Base-by-base conservation (phyloP, 2,797 vertebrate species). In the Arremon brunneinucha region DNA sequence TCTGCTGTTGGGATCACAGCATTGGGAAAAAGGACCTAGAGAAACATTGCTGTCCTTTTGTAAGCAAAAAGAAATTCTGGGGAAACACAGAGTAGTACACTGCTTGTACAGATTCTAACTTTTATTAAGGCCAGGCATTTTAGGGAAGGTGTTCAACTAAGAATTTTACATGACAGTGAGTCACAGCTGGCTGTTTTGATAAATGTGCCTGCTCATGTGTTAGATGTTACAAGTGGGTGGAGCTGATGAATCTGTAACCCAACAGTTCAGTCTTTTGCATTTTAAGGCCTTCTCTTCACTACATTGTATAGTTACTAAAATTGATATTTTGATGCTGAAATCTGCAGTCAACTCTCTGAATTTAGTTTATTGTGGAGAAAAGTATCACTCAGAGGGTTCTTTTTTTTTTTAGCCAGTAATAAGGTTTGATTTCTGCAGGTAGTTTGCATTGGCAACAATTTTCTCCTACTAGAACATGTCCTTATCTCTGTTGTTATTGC, bases 71-170 rank as follows among this genome's bases (percentile, higher is more conserved):
- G 9, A 62, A 30, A 22, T 77, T 76, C 56, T 67, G 28, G 5
- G 6, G 17, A 23, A 87, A 50, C 9, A 27, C 3, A 59, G 75
- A 63, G 52, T 0, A 0, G 9, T 13, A 56, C 11, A 6, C 15
- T 57, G 37, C 20, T 52, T 89, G 44, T 67, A 60, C 82, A 41
- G 21, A 47, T 72, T 69, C 68, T 79, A 72, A 27, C 7, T 17
- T 86, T 63, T 67, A 34, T 63, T 67, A 55, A 69, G 37, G 20
- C 24, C 55, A 69, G 24, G 8, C 6, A 14, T 88, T 86, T 67
- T 57, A 75, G 37, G 46, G 14, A 19, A 37, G 23, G 1, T 10
- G 13, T 67, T 78, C 50, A 57, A 2, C 63, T 82, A 47, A 59
- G 47, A 75, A 19, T 63, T 87, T 43, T 56, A 32, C n/a, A 24